Evolutionary conservation across 2,113 vertebrate species (phyloP), one percentile per base, ranked within the genome.

Genomic region (Protomyctophum bolini): DNA sequence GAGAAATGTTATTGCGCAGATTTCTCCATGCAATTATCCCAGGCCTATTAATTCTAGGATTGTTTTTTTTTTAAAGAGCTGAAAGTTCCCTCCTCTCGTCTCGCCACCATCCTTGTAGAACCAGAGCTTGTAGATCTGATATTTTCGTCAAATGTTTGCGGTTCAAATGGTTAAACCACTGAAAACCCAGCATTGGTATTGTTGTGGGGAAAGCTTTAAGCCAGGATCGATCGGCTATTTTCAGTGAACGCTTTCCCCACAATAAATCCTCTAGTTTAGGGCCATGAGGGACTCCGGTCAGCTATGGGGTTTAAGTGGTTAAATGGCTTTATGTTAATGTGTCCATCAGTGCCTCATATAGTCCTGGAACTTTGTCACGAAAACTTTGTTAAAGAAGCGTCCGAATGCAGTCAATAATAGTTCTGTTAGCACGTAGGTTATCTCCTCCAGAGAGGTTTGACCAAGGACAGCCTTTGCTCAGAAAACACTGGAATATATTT

Each of bases 1-100:
- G 83, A 83, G 85, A 87, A 76, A 89, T 87, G 74, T 86, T 88
- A 81, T 83, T 88, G 82, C 79, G 82, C 70, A 76, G 71, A 84
- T 77, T 83, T 79, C 78, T 86, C 83, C 86, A n/a, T n/a, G n/a
- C n/a, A 89, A 91, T 88, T 89, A 89, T 87, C 79, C 68, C 41
- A 64, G 60, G 75, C 86, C 82, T 77, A 87, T 91, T 89, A 86
- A 89, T 86, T 88, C 83, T 72, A 67, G 74, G 72, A 84, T 82
- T 84, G 82, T 87, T 6, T 6, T 41, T 6, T 41, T 21, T 21
- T 21, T 21, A 77, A 86, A 85, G 82, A 58, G 78, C 75, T 72
- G 86, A 83, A 87, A 79, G 70, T 82, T 77, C 76, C 75, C 83
- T 76, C 73, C 78, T 79, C 78, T 77, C 74, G 21, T 41, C 33